Base-by-base conservation (phyloP, 2,113 vertebrate species). In the Dolichallabes microphthalmus region DNA sequence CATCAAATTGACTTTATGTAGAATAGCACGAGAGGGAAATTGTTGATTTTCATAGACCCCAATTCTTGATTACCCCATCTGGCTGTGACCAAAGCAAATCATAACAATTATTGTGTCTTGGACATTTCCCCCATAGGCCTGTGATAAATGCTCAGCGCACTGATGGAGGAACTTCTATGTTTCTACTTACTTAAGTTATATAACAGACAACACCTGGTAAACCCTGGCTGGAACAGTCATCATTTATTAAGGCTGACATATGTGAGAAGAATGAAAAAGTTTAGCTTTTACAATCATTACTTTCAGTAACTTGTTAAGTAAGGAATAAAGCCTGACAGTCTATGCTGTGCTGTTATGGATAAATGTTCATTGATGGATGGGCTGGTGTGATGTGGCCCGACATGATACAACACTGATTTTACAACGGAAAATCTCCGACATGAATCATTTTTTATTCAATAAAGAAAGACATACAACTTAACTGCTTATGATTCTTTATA, bases 1-100 rank as follows among this genome's bases (percentile, higher is more conserved):
- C 88, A 82, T 87, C 81, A 32, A 85, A 87, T 87, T 90, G 88
- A 92, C 90, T 90, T 86, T 68, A 84, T 88, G 82, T 75, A 85
- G 52, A 81, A 87, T 88, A 86, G 90, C 80, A 50, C 71, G 45
- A 39, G 84, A 74, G 39, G 61, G 69, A 66, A 75, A 85, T 58
- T 76, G 82, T 81, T 87, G 86, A 82, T 90, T 90, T 90, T 85
- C 86, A 90, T 86, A 89, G 85, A 74, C 86, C 30, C 25, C 55
- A 22, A 85, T 85, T 50, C 82, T 86, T 90, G 85, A 92, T 90
- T 92, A 89, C 87, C 45, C 81, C 66, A 76, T 50, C 76, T 57
- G 74, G 86, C 69, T 85, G 66, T 89, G 86, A 89, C 87, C 75
- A 69, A 83, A 86, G 89, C n/a, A 79, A 84, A 87, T 91, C 87